Base-by-base conservation (phyloP, 2,888 invertebrate species). In the Rhorus exstirpatorius region DNA sequence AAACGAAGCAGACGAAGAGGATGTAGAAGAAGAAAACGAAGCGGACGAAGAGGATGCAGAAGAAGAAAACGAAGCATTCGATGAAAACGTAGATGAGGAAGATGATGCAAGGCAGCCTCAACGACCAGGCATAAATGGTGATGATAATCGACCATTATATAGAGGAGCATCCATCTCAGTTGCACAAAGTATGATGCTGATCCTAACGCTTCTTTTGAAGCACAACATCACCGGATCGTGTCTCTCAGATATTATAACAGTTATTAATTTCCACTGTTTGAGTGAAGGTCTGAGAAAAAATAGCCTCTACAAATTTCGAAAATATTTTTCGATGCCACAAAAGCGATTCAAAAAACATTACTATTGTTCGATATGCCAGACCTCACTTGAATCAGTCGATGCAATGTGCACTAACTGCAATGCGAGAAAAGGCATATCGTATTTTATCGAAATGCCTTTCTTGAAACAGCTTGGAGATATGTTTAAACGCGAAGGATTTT, bases 181-280 rank as follows among this genome's bases (percentile, higher is more conserved):
- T 71, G 68, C 79, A 3, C 70, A 81, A 58, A 85, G 83, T 26
- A 85, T 83, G 83, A 35, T 85, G 10, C 24, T 79, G 35, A 85
- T 85, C 41, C 68, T 85, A 41, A 58, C 78, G 8, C 31, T 83
- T 46, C 68, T 81, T 46, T 21, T 81, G 21, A 75, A 77, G 41
- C 79, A 85, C 38, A 81, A 79, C 49, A 41, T 83, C 7, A 67
- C 72, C 19, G 55, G 67, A 19, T 19, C 79, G 21, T 79, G 83
- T 46, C 70, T 85, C 17, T 68, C 76, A 19, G 81, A 85, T 74
- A 76, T 85, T 26, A 70, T 85, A 17, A 68, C 79, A 1, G 70
- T 79, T 0, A 83, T 84, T 17, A 81, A 83, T 65, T 72, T 83
- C 8, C 81, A 83, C 65, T 83, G 81, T 31, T 67, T 74, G 19